phyloP scores from a whole-genome alignment of 2,888 invertebrate genomes.

The Notodonta ziczac region DNA sequence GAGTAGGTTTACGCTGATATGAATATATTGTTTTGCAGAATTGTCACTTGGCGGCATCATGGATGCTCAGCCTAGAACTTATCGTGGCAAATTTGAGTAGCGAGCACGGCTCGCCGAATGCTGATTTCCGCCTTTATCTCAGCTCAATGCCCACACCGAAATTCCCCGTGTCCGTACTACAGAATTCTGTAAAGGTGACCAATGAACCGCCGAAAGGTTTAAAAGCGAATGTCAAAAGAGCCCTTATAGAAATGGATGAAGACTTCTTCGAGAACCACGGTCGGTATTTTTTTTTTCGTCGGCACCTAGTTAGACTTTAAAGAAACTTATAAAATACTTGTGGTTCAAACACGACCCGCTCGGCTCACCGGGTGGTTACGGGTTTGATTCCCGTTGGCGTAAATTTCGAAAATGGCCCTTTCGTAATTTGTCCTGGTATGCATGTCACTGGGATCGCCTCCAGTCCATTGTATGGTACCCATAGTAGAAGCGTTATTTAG shows the following conservation, averaged over 20 bases:
- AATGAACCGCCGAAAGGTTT: slow-evolving; percentile 97
- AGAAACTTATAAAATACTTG: too few relatives aligned
- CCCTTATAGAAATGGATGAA: slow-evolving; percentile 90
- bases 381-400: too few relatives aligned
- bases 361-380: too few relatives aligned
- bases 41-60: slow-evolving; percentile 96
- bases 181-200: slow-evolving; percentile 97
- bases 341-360: too few relatives aligned
- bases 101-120: slow-evolving; percentile 86
- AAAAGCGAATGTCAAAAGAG: slow-evolving; percentile 93
- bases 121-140: slow-evolving; percentile 92
- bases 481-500: too few relatives aligned
- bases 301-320: too few relatives aligned
- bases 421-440: too few relatives aligned
- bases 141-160: slow-evolving; percentile 95
- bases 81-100: slow-evolving; percentile 89
- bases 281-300: too few relatives aligned
- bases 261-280: slow-evolving; percentile 93
- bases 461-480: too few relatives aligned
- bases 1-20: neutral
- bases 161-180: slow-evolving; percentile 96
- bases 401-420: too few relatives aligned
- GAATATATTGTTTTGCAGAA: slow-evolving; percentile 84
- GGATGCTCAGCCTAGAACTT: slow-evolving; percentile 94
- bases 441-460: too few relatives aligned